Conservation (phyloP, 2,113 vertebrate species). For the Murina feae region DNA sequence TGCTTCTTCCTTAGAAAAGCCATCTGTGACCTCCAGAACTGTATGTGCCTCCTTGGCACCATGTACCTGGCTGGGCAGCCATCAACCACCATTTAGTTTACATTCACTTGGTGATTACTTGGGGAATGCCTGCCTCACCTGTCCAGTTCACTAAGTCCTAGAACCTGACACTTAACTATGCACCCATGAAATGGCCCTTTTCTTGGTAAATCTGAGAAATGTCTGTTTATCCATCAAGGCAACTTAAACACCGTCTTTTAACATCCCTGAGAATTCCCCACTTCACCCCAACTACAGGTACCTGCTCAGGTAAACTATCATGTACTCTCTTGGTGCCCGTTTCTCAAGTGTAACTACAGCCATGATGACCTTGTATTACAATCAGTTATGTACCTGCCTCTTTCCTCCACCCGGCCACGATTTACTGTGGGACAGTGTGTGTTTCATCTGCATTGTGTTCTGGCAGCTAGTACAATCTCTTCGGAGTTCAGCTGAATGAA, state of each 20-base stretch:
- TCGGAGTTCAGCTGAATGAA: background rate
- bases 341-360: background rate
- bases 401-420: background rate
- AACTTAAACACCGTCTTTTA: background rate
- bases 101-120: background rate
- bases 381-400: background rate
- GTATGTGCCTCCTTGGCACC: background rate
- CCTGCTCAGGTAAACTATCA: background rate
- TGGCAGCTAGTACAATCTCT: background rate
- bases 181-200: background rate
- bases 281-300: background rate
- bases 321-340: background rate
- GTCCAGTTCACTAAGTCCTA: background rate
- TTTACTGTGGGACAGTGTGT: background rate
- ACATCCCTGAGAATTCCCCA: background rate
- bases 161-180: background rate
- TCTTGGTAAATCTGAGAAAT: background rate
- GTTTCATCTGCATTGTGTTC: background rate
- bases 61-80: background rate
- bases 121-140: background rate
- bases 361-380: accelerated
- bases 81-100: too few relatives aligned
- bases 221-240: background rate
- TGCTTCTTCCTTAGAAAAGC: background rate
- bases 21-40: background rate